Conservation (phyloP, 2,113 vertebrate species). For the Halcyon senegalensis region DNA sequence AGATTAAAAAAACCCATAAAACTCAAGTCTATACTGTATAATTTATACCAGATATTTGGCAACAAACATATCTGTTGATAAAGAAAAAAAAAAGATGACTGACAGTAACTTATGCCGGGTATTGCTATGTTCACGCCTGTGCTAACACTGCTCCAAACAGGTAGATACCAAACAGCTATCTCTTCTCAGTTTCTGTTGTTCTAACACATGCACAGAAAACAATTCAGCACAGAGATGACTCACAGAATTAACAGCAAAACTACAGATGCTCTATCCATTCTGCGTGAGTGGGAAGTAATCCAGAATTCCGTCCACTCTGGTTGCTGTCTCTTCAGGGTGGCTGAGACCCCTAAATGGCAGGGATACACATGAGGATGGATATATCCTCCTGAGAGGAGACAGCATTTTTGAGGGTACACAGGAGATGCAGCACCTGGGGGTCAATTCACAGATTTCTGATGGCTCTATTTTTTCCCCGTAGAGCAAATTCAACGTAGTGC, state of each 20-base stretch:
- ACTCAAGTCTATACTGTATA: not conserved
- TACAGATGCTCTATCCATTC: not conserved
- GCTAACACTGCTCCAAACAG: not conserved
- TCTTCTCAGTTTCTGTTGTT: not conserved
- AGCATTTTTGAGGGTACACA: not conserved
- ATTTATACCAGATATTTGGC: not conserved
- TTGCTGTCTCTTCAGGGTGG: not conserved
- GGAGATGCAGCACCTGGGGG: not conserved
- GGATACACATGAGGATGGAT: not conserved
- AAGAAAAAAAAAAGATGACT: not conserved
- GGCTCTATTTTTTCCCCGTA: not conserved
- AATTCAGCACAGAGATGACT: not conserved
- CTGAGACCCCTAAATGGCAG: not conserved
- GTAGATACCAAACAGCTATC: not conserved
- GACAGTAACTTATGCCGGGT: not conserved
- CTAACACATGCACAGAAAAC: not conserved
- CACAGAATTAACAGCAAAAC: not conserved
- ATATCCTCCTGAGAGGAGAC: not conserved
- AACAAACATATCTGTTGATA: not conserved
- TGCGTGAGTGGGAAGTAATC: not conserved
- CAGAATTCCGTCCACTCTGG: not conserved
- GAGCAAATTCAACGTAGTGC: not conserved
- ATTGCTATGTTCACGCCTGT: not conserved
- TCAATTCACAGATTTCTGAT: not conserved
- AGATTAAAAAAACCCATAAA: rapidly evolving